Base-by-base conservation (phyloP, 2,888 invertebrate species). In the Rapana venosa region DNA sequence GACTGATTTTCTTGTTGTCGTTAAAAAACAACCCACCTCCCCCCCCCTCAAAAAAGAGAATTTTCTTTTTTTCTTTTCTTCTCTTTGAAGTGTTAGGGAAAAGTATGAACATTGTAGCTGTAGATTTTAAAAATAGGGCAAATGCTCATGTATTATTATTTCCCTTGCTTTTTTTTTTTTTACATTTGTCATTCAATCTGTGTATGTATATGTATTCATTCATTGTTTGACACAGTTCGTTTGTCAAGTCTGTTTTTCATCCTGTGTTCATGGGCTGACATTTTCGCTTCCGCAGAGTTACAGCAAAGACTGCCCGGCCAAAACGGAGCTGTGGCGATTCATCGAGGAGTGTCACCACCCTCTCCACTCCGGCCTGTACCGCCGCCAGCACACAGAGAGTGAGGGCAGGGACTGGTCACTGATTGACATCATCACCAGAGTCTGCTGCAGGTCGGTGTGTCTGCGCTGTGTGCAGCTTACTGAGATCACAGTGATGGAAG, bases 271-370 rank as follows among this genome's bases (percentile, higher is more conserved):
- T 61, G 22, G 15, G 15, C 0, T 74, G 74, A n/a, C 74, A 22
- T 11, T 5, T 66, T 66, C 20, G 5, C 66, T 20, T n/a, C 32
- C 35, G 6, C 92, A 97, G 96, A 97, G 97, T 93, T 98, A 98
- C 96, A 98, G 98, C 95, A 97, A 97, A 88, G 97, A 98, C 89
- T 98, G 98, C 0, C 98, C 98, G 95, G 98, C 98, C 0, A 97
- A 98, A 94, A 98, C 97, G 94, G 98, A 98, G 96, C 96, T 99
- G 92, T 98, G 98, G 93, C 97, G 97, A 92, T 95, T 96, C 90
- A 95, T 96, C 79, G 95, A 95, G 47, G 91, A 93, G 87, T 94
- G 94, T 90, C 90, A 92, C 26, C 93, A 94, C 74, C 92, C 92
- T 0, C 93, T 93, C 32, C 91, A 92, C 70, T 94, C 93, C 6